Conservation (phyloP, 2,888 invertebrate species). For the Melanotus villosus region DNA sequence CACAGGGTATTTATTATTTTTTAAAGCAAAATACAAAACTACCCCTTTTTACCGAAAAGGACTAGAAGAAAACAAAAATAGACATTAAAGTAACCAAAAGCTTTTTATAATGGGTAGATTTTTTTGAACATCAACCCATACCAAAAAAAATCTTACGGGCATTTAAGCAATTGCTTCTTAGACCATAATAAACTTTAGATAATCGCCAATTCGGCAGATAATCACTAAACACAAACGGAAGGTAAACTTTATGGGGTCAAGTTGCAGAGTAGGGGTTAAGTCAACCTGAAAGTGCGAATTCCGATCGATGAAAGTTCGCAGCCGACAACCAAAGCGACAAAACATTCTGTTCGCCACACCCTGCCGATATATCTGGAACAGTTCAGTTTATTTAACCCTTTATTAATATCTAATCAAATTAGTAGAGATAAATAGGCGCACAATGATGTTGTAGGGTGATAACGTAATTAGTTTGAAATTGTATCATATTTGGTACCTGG, state of each 20-base stretch:
- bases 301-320: slow-evolving; percentile 50
- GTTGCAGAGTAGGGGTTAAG: slow-evolving; percentile 30
- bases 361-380: slow-evolving; percentile 36
- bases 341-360: slow-evolving; percentile 51
- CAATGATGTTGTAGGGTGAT: background rate
- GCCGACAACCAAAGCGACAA: slow-evolving; percentile 46
- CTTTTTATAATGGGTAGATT: background rate
- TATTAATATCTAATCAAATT: slow-evolving; percentile 14
- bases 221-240: slow-evolving; percentile 9
- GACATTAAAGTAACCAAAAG: background rate
- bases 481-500: no score
- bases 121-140: no score
- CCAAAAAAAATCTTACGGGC: no score
- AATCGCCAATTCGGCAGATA: background rate
- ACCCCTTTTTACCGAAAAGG: background rate
- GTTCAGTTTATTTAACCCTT: slow-evolving; percentile 11
- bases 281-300: slow-evolving; percentile 47
- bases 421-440: slow-evolving; percentile 5
- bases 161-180: no score
- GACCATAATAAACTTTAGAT: background rate
- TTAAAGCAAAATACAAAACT: slow-evolving; percentile 3
- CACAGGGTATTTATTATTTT: slow-evolving; percentile 7
- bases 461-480: slow-evolving; percentile 3
- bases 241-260: slow-evolving; percentile 27
- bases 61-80: background rate